phyloP scores from a whole-genome alignment of 2,797 vertebrate species.

The Macropodus opercularis region DNA sequence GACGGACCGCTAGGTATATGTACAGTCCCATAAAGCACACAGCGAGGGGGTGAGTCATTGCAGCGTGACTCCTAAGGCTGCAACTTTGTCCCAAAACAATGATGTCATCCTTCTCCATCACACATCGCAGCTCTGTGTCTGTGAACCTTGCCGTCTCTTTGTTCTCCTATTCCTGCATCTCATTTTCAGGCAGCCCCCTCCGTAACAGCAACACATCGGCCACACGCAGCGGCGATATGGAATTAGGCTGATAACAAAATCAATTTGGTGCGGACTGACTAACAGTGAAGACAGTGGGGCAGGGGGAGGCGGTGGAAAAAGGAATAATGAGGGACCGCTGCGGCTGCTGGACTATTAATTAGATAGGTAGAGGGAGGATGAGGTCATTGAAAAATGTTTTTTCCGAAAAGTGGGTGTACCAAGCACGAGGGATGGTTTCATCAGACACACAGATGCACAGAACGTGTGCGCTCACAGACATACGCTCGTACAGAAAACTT shows the following conservation, averaged over 20 bases:
- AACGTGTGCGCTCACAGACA: conserved; percentile 47
- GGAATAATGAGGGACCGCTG: conserved; percentile 40
- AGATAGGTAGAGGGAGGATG: conserved; percentile 67
- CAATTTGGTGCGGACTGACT: conserved; percentile 61
- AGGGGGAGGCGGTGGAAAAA: not conserved
- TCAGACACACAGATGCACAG: conserved; percentile 67
- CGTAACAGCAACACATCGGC: conserved; percentile 34
- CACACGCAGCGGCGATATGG: conserved; percentile 49
- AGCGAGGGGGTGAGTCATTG: conserved; percentile 26
- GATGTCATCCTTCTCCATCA: conserved; percentile 72
- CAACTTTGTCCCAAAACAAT: conserved; percentile 76
- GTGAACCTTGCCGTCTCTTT: conserved; percentile 63
- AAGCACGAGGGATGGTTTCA: conserved; percentile 64
- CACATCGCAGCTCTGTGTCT: conserved; percentile 53
- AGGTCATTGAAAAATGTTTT: conserved; percentile 64
- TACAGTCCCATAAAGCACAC: conserved; percentile 1
- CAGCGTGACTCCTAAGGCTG: conserved; percentile 54
- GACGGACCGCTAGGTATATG: conserved; percentile 3
- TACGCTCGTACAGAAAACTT: conserved; percentile 68
- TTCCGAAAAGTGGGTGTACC: conserved; percentile 58
- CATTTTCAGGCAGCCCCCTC: conserved; percentile 49
- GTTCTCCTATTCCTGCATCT: conserved; percentile 57
- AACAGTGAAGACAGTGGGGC: conserved; percentile 13
- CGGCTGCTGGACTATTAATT: conserved; percentile 55
- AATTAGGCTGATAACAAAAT: conserved; percentile 65